phyloP scores from a whole-genome alignment of 2,797 vertebrate genomes.

The Sus cebifrons region DNA sequence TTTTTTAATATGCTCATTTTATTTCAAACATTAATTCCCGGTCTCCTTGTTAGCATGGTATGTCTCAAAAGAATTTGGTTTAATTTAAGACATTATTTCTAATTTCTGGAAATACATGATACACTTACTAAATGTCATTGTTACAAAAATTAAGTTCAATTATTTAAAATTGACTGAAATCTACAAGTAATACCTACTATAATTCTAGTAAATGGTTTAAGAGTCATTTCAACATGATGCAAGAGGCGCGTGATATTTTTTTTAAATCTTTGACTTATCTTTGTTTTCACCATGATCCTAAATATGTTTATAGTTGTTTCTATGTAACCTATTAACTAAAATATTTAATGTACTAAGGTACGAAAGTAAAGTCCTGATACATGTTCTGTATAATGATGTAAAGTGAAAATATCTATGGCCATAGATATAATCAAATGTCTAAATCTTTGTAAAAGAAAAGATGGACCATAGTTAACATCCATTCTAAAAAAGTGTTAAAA shows the following conservation, averaged over 20 bases:
- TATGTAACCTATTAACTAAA: constrained; percentile 15
- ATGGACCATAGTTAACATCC: not conserved
- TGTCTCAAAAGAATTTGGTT: constrained; percentile 47
- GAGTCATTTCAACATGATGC: constrained; percentile 16
- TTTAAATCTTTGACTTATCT: not conserved
- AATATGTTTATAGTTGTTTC: not conserved
- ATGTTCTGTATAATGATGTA: not conserved
- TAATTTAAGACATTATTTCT: constrained; percentile 64
- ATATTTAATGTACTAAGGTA: constrained; percentile 34
- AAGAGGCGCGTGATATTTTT: not conserved
- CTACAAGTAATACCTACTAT: constrained; percentile 9
- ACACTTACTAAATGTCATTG: not conserved
- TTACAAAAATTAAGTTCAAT: constrained; percentile 59
- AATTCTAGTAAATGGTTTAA: constrained; percentile 29
- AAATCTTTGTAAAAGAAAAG: not conserved
- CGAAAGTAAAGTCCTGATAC: constrained; percentile 11
- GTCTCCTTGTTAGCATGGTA: not conserved
- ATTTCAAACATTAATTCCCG: constrained; percentile 53
- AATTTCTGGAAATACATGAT: constrained; percentile 53
- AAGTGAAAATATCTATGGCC: not conserved
- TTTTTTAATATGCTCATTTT: constrained; percentile 57
- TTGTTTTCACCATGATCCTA: constrained; percentile 58
- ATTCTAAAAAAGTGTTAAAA: constrained; percentile 47
- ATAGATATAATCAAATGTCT: not conserved
- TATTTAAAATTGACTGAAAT: constrained; percentile 39